Conservation (phyloP, 2,113 vertebrate species). For the Anguilla rostrata region DNA sequence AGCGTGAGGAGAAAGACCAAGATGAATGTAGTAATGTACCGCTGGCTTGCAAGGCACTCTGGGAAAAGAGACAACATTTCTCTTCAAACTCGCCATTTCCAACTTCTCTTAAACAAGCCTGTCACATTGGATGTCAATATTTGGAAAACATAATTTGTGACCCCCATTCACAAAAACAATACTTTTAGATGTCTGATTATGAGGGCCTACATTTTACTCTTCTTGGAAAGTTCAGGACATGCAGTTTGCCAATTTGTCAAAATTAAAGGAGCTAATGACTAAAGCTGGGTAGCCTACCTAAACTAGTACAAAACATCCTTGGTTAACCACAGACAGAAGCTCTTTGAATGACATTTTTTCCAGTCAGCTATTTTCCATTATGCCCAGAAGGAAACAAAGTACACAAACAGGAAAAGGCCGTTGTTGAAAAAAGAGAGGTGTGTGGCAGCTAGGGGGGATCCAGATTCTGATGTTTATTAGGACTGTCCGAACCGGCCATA, state of each 20-base stretch:
- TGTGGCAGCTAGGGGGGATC: not conserved
- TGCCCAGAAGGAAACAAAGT: not conserved
- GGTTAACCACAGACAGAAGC: slow-evolving; percentile 8
- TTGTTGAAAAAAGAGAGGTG: not conserved
- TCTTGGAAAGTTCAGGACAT: not conserved
- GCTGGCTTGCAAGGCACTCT: slow-evolving; percentile 82
- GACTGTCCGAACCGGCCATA: not conserved
- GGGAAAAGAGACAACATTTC: slow-evolving; percentile 51
- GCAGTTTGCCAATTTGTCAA: not conserved
- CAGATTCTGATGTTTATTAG: not conserved
- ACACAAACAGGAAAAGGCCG: not conserved
- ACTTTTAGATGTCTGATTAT: not conserved
- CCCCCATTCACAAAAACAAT: not conserved
- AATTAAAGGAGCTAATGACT: not conserved
- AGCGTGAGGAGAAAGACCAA: slow-evolving; percentile 89
- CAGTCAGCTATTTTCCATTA: not conserved
- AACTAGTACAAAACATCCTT: not conserved
- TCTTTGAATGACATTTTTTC: not conserved
- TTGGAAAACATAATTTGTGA: too few relatives aligned
- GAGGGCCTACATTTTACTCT: not conserved
- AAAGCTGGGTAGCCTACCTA: not conserved
- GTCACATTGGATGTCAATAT: not conserved
- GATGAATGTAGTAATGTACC: slow-evolving; percentile 85
- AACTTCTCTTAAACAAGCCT: not conserved
- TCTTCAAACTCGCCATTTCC: not conserved